These are phyloP conservation scores for Poeciliopsis gracilis DNA, from an alignment of 2,797 vertebrate genomes.

Conservation along the genomic window DNA sequence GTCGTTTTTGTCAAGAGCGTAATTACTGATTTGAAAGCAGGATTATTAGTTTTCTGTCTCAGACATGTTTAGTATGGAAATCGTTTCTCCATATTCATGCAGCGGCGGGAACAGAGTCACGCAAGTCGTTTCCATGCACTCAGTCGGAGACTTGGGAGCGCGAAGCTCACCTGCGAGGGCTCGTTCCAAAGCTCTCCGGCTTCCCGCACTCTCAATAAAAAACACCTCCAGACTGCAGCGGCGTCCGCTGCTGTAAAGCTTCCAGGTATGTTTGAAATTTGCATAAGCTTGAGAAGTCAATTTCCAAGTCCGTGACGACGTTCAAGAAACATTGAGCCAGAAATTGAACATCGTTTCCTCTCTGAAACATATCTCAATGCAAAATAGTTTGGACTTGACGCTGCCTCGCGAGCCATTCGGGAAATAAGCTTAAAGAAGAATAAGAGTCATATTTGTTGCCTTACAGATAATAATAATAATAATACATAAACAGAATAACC, in stretches of 20 bases:
- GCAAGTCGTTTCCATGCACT: background rate
- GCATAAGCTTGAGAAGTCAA: slow-evolving; percentile 10
- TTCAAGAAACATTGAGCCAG: background rate
- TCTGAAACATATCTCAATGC: background rate
- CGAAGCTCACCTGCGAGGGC: slow-evolving; percentile 1
- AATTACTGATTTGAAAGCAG: background rate
- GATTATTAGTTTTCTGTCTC: background rate
- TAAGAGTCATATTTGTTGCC: background rate
- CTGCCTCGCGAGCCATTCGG: background rate
- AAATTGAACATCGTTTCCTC: background rate
- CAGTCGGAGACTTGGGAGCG: background rate
- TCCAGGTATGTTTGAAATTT: slow-evolving; percentile 7
- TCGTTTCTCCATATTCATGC: background rate
- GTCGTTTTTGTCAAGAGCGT: background rate
- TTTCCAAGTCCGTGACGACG: slow-evolving; percentile 1
- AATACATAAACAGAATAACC: background rate
- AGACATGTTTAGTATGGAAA: background rate
- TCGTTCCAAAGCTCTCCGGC: slow-evolving; percentile 18
- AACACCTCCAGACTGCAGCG: slow-evolving; percentile 7
- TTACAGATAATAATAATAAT: background rate
- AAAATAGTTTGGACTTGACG: too few relatives aligned
- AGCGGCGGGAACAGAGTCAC: background rate
- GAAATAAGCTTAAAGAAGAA: background rate
- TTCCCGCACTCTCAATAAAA: slow-evolving; percentile 9
- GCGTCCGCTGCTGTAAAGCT: background rate